Percentiles rank a stretch among this genome's conserved stretches.
Conservation (phyloP, 2,797 vertebrate species). For the Oreortyx pictus region DNA sequence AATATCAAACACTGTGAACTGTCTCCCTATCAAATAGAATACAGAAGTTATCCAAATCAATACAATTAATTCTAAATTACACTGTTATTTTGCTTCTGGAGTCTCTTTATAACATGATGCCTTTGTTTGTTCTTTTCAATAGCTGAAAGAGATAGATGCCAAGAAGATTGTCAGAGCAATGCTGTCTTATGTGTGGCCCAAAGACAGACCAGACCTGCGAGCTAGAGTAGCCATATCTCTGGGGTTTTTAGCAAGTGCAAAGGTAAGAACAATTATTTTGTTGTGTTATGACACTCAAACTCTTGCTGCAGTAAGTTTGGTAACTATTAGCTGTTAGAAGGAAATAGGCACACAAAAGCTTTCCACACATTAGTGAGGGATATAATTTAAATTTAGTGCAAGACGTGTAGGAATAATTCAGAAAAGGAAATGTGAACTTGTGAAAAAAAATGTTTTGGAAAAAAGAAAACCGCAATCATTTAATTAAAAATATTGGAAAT, state of each 20-base stretch:
- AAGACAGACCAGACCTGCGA: constrained; percentile 92
- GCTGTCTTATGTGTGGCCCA: constrained; percentile 95
- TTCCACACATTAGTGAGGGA: neutral
- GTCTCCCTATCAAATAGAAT: neutral
- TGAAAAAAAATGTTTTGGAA: neutral
- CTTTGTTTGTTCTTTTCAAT: constrained; percentile 37
- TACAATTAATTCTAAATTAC: neutral
- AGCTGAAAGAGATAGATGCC: constrained; percentile 93
- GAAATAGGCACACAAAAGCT: neutral
- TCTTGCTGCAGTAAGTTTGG: neutral
- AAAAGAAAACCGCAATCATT: neutral
- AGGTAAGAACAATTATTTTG: constrained; percentile 79
- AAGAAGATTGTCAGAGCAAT: constrained; percentile 90
- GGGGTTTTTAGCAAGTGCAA: constrained; percentile 90
- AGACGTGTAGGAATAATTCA: neutral
- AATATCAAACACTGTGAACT: neutral
- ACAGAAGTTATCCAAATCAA: neutral
- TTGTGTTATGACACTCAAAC: neutral
- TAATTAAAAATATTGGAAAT: neutral
- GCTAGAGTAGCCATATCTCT: constrained; percentile 91
- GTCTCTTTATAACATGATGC: neutral
- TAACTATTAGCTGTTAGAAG: constrained; percentile 7
- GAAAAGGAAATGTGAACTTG: constrained; percentile 15
- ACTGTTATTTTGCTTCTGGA: rapidly evolving
- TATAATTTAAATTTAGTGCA: neutral